phyloP scores from a whole-genome alignment of 1,140 invertebrate genomes.

The Zaprionus lachaisei region DNA sequence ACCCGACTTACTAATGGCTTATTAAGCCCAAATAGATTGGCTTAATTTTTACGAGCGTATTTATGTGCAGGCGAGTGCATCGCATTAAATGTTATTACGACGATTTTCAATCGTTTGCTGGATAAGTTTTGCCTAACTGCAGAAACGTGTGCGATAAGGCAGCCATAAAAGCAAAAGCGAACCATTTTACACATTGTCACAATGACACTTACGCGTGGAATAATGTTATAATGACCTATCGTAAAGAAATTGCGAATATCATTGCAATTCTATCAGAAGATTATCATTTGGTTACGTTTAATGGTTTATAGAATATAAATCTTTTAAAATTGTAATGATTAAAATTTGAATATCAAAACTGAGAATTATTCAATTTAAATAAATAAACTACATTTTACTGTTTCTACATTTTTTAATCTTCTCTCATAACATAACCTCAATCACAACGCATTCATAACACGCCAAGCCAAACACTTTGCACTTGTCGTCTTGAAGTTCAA shows the following conservation, averaged over 20 bases:
- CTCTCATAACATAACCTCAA: neutral
- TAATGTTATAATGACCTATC: neutral
- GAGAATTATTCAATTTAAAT: neutral
- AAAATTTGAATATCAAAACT: neutral
- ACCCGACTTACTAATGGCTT: slow-evolving; percentile 79
- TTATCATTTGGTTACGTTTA: neutral
- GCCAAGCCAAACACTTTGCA: slow-evolving; percentile 8
- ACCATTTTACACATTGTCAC: slow-evolving; percentile 38
- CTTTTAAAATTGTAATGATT: neutral
- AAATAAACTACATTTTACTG: neutral
- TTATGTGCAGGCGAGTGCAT: slow-evolving; percentile 67
- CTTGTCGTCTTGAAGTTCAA: slow-evolving; percentile 6
- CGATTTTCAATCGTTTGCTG: slow-evolving; percentile 25
- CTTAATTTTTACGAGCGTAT: slow-evolving; percentile 62
- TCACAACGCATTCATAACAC: slow-evolving; percentile 20
- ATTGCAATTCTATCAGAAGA: neutral
- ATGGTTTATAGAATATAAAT: neutral
- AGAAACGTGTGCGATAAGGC: slow-evolving; percentile 49
- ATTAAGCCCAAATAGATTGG: slow-evolving; percentile 79
- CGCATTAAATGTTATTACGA: slow-evolving; percentile 61
- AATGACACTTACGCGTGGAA: neutral
- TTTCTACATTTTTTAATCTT: neutral
- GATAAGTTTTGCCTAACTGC: slow-evolving; percentile 35
- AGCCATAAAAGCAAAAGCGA: slow-evolving; percentile 45
- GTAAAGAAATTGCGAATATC: neutral